A percentile compares a stretch with the other conserved stretches of the same genome.
These are phyloP conservation scores for Choristoneura rosaceana DNA, from an alignment of 2,888 invertebrate genomes.

Conservation along the genomic window DNA sequence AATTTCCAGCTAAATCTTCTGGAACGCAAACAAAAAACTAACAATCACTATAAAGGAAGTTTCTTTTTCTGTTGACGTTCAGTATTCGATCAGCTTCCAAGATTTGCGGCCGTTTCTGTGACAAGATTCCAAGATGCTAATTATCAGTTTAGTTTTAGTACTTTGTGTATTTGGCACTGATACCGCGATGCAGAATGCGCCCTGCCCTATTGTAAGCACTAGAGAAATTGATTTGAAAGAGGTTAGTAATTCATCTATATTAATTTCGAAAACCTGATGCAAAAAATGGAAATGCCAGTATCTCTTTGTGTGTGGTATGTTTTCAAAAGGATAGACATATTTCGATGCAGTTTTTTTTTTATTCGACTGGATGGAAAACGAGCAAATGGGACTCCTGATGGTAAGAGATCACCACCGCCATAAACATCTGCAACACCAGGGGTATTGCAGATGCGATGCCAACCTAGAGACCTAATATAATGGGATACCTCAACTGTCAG, in stretches of 20 bases:
- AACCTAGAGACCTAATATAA: too few relatives aligned
- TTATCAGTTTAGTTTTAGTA: constrained; percentile 55
- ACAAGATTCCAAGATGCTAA: constrained; percentile 62
- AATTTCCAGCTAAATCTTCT: constrained; percentile 41
- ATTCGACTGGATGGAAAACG: too few relatives aligned
- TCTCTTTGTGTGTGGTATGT: too few relatives aligned
- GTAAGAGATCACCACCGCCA: too few relatives aligned
- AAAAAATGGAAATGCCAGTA: too few relatives aligned
- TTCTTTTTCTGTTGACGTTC: constrained; percentile 59
- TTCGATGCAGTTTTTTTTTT: too few relatives aligned
- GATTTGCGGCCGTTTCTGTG: constrained; percentile 46
- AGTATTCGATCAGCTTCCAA: constrained; percentile 58
- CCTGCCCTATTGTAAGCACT: constrained; percentile 67
- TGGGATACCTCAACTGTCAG: too few relatives aligned
- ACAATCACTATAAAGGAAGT: constrained; percentile 59
- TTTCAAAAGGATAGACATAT: too few relatives aligned
- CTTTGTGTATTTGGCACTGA: constrained; percentile 57
- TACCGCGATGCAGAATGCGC: constrained; percentile 63
- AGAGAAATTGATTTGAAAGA: constrained; percentile 76
- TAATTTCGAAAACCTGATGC: too few relatives aligned
- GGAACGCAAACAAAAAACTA: constrained; percentile 57
- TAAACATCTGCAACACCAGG: too few relatives aligned
- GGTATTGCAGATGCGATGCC: too few relatives aligned
- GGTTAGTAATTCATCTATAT: constrained; percentile 54
- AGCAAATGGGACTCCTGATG: too few relatives aligned